Base-by-base conservation (phyloP, 2,888 invertebrate genomes). In the Lochmaea crataegi region DNA sequence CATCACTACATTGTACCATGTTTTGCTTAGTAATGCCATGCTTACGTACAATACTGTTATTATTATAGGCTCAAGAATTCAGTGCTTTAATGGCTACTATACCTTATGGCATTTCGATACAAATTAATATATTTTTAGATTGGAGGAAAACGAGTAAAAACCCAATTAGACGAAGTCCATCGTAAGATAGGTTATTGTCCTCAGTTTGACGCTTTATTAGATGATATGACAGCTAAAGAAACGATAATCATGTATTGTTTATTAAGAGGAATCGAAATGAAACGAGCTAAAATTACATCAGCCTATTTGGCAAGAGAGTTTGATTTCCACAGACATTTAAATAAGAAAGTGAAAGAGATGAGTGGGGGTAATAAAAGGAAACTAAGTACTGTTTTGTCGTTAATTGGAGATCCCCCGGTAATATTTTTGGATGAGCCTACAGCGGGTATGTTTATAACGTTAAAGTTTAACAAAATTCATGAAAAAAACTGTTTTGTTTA, bases 311-410 rank as follows among this genome's bases (percentile, higher is more conserved):
- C 88, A 0, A 80, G 78, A 45, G 86, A 87, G 65, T 86, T 89
- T 71, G 85, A 88, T 72, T 88, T 88, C 70, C 48, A 77, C 1
- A 79, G 83, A 38, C 87, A 89, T 80, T 76, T 88, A 32, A 84
- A 88, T 77, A 89, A 89, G 80, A 84, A 86, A 77, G 84, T 86
- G 0, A 84, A 82, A 68, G 79, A 85, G 65, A 80, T 85, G 74
- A 90, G 90, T 80, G 90, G 90, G 2, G 90, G 90, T 10, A 90
- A 89, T 80, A 90, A 89, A 76, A 83, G 90, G 41, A 90, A 90
- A 78, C 79, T 90, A 56, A 89, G 89, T 73, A 88, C 89, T 6
- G 89, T 90, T 4, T 84, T 90, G 22, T 87, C 90, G 1, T 81
- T 90, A 48, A 86, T 90, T 56, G 90, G 90, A 4, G 87, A 89